Conservation (phyloP, 2,113 vertebrate species). For the Chloropsis hardwickii region DNA sequence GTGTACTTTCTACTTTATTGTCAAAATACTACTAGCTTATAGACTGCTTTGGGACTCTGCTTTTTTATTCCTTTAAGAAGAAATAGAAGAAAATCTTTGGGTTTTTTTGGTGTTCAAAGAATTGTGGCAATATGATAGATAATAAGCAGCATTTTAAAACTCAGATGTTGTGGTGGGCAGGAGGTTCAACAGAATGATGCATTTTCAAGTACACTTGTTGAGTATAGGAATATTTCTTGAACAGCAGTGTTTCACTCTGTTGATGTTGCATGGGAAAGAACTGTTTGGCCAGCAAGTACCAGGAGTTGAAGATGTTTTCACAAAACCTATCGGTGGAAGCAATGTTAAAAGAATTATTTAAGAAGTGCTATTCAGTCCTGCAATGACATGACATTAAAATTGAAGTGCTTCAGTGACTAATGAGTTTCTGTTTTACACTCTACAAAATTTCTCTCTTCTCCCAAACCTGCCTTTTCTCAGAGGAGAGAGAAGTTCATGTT, state of each 20-base stretch:
- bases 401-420: background rate
- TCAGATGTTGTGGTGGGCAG: background rate
- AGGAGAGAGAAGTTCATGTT: background rate
- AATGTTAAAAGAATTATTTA: background rate
- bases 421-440: background rate
- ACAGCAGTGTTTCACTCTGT: background rate
- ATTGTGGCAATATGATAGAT: background rate
- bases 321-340: background rate
- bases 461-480: background rate
- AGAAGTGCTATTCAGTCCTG: rapidly evolving
- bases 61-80: background rate
- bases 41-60: background rate
- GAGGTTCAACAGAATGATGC: background rate
- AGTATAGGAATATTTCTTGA: background rate
- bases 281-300: background rate
- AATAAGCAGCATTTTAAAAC: background rate
- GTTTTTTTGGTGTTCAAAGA: background rate
- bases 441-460: background rate
- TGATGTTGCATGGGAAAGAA: background rate
- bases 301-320: background rate
- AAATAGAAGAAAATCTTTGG: rapidly evolving
- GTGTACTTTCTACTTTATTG: rapidly evolving
- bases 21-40: background rate
- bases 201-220: background rate
- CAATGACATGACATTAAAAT: background rate